Conservation (phyloP, 2,888 invertebrate genomes). For the Hemistola chrysoprasaria region DNA sequence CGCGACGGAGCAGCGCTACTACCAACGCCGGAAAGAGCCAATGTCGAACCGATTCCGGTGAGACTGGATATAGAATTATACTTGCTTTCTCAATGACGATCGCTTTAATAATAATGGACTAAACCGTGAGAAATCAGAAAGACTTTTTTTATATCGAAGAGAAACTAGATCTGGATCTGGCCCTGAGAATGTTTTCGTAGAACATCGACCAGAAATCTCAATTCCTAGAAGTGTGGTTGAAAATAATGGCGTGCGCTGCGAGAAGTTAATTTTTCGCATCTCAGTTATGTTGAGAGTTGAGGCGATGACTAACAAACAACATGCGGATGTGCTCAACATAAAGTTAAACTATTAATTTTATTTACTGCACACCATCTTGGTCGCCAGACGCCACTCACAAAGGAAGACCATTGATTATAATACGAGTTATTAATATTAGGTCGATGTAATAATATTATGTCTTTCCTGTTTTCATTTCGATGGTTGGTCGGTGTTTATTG, state of each 20-base stretch:
- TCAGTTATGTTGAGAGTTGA: constrained; percentile 7
- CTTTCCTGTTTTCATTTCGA: too few species aligned
- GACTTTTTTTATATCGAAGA: constrained; percentile 6
- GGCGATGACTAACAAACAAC: constrained; percentile 18
- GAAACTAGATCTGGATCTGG: not conserved
- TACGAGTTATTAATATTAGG: too few species aligned
- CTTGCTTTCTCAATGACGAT: constrained; percentile 50
- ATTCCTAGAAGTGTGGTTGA: constrained; percentile 12
- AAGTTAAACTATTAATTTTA: constrained; percentile 14
- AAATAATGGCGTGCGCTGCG: constrained; percentile 2
- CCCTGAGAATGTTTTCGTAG: constrained; percentile 11
- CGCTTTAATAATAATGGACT: constrained; percentile 39
- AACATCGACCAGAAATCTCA: constrained; percentile 17
- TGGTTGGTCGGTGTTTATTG: too few species aligned
- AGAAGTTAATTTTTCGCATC: constrained; percentile 16
- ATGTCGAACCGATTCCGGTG: constrained; percentile 46
- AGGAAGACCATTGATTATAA: too few species aligned
- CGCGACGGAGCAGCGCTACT: constrained; percentile 10
- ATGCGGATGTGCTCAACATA: constrained; percentile 16
- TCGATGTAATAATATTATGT: too few species aligned
- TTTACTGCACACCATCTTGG: constrained; percentile 14
- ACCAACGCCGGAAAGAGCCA: constrained; percentile 62
- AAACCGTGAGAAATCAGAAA: constrained; percentile 35
- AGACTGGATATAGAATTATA: constrained; percentile 43
- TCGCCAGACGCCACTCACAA: not conserved